Base-by-base conservation (phyloP, 2,797 vertebrate species). In the Emydoidea blandingii region DNA sequence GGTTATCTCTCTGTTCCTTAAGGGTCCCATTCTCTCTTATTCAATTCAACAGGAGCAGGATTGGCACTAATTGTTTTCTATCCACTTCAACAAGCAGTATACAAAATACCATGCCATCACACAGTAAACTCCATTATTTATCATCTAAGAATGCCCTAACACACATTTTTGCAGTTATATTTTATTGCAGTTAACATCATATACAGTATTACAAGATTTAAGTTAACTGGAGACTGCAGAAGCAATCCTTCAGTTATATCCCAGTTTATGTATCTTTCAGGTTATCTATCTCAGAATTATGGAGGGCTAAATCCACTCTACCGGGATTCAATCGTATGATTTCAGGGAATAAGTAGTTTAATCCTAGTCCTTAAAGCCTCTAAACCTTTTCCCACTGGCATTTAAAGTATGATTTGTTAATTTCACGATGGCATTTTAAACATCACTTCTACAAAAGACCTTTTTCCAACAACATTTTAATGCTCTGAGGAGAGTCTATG, bases 351-450 rank as follows among this genome's bases (percentile, higher is more conserved):
- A 52, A 18, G 5, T 8, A 90, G 5, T 91, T 53, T 79, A 81
- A 92, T 6, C 72, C 87, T 18, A 65, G 19, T 85, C 15, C 23
- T 34, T 29, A 47, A 62, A 29, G 72, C 27, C 52, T 23, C 25
- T 21, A 72, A 47, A 41, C 57, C 50, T 81, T 54, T 74, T 41
- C 76, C 25, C 34, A 68, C n/a, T 34, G 49, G 62, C 83, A 92
- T 80, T 93, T 90, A 94, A 94, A 92, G 74, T 52, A 68, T 12
- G 44, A 89, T 86, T 82, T 91, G 44, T 85, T 80, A 89, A 54
- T 90, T 81, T 83, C 76, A 90, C 85, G 50, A 91, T 80, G n/a
- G 9, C 83, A 85, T 87, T 79, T 90, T 88, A 49, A 62, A 94
- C 93, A 81, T 57, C 12, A 53, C 79, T 74, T 87, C 72, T 12